phyloP scores from a whole-genome alignment of 2,888 invertebrate genomes.

The Conistra vaccinii region DNA sequence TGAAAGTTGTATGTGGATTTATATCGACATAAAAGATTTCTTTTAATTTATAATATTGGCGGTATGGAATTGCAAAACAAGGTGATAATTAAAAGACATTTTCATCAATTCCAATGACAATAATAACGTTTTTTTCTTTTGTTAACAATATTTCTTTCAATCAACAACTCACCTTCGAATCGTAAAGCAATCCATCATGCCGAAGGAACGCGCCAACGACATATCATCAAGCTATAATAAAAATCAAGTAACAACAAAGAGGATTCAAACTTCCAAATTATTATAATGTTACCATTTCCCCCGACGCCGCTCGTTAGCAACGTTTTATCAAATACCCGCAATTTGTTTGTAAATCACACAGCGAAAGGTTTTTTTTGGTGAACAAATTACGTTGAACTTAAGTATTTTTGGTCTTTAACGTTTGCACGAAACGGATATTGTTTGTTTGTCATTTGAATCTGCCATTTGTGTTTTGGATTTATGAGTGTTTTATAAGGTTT shows the following conservation, averaged over 20 bases:
- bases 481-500: background rate
- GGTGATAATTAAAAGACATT: background rate
- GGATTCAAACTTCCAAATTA: constrained; percentile 56
- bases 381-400: constrained; percentile 27
- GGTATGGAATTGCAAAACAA: background rate
- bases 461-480: background rate
- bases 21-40: too few species aligned
- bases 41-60: background rate
- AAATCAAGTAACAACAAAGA: constrained; percentile 48
- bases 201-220: background rate
- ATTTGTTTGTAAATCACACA: constrained; percentile 56
- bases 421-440: background rate
- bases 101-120: too few species aligned
- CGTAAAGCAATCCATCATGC: constrained; percentile 8
- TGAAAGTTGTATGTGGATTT: too few species aligned
- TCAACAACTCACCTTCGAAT: background rate
- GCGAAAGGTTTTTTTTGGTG: constrained; percentile 30
- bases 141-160: background rate
- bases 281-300: constrained; percentile 55
- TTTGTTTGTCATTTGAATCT: background rate
- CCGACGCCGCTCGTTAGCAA: constrained; percentile 49
- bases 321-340: constrained; percentile 60
- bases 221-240: constrained; percentile 36
- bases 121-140: background rate
- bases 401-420: constrained; percentile 3